Conservation (phyloP, 2,113 vertebrate genomes). For the Cygnus atratus region DNA sequence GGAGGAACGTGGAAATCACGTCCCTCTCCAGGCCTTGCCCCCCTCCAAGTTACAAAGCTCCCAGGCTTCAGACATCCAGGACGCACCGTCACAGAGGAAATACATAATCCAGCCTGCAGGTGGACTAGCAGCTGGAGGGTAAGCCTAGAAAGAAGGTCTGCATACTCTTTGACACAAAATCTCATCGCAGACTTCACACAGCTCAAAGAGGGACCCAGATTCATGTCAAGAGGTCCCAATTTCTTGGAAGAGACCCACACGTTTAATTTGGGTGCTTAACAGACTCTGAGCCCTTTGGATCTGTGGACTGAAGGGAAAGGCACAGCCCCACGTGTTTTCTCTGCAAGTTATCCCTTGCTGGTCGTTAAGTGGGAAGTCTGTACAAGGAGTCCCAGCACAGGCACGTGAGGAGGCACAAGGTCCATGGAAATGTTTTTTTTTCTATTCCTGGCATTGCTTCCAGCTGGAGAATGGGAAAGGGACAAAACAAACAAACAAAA, state of each 20-base stretch:
- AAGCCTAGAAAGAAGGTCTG: background rate
- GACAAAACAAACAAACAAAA: background rate
- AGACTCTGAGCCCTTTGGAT: background rate
- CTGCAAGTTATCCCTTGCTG: background rate
- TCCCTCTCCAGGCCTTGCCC: background rate
- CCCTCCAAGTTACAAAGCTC: background rate
- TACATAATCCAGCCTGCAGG: background rate
- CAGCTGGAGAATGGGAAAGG: background rate
- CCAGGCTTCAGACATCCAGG: background rate
- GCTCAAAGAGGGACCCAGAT: background rate
- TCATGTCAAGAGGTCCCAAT: background rate
- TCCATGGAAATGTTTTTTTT: background rate
- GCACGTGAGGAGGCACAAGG: background rate
- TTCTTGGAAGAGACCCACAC: background rate
- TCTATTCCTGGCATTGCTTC: background rate
- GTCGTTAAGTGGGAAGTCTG: fast-evolving
- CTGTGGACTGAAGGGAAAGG: background rate
- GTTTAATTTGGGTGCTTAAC: background rate
- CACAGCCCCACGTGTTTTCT: background rate
- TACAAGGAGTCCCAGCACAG: background rate
- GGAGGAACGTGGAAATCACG: background rate
- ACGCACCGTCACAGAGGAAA: background rate
- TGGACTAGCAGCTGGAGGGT: background rate
- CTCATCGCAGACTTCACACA: background rate
- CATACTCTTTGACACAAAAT: background rate